Conservation (phyloP, 2,888 invertebrate species). For the Gymnosoma rotundatum region DNA sequence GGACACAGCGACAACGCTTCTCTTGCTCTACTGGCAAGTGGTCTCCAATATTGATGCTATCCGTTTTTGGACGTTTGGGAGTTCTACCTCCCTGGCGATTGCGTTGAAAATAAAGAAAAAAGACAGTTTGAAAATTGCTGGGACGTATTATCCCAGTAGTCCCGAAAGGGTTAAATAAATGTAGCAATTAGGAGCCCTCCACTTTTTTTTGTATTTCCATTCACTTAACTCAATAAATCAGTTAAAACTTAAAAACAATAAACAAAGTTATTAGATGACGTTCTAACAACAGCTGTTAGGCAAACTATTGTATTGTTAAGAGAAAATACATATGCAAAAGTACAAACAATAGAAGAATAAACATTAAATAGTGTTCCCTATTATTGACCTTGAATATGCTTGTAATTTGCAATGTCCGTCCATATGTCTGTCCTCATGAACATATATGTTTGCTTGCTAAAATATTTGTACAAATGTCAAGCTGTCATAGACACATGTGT, state of each 20-base stretch:
- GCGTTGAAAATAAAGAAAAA: too few relatives aligned
- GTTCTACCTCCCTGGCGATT: too few relatives aligned
- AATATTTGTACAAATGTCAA: slow-evolving; percentile 49
- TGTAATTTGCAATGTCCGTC: slow-evolving; percentile 22
- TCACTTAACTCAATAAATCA: not conserved
- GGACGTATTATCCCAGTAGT: too few relatives aligned
- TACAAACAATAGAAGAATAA: not conserved
- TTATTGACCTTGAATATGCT: slow-evolving; percentile 52
- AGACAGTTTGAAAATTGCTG: too few relatives aligned
- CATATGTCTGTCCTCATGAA: not conserved
- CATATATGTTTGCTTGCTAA: slow-evolving; percentile 1
- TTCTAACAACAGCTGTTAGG: slow-evolving; percentile 26
- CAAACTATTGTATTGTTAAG: not conserved
- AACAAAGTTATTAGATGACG: not conserved
- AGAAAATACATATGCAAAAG: not conserved
- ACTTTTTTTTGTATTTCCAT: too few relatives aligned
- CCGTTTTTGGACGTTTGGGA: too few relatives aligned
- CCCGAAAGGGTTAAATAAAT: too few relatives aligned
- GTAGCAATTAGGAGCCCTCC: too few relatives aligned
- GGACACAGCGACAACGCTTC: too few relatives aligned
- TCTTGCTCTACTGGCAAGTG: too few relatives aligned
- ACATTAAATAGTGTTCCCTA: slow-evolving; percentile 18
- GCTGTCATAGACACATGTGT: slow-evolving; percentile 37
- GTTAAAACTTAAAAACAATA: not conserved
- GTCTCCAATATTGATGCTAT: too few relatives aligned